Percentiles rank a stretch among this genome's conserved stretches.
These are phyloP conservation scores for Ectobius pallidus DNA, from an alignment of 2,888 invertebrate genomes.

Conservation along the genomic window DNA sequence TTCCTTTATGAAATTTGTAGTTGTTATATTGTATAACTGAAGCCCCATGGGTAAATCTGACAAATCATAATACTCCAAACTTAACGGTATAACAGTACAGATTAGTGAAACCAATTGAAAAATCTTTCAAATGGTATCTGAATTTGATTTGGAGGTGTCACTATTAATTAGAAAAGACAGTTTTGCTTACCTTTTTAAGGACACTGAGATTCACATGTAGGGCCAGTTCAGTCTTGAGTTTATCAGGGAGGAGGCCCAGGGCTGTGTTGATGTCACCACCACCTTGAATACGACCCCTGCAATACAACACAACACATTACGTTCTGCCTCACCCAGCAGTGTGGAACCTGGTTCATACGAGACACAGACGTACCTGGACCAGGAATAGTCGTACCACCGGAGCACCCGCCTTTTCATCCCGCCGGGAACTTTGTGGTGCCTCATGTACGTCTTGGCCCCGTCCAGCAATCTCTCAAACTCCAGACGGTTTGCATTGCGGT, in stretches of 20 bases:
- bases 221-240: slow-evolving; percentile 95
- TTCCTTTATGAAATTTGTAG: no score
- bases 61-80: no score
- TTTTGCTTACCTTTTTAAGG: slow-evolving; percentile 85
- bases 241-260: slow-evolving; percentile 90
- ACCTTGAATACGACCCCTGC: slow-evolving; percentile 89
- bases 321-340: no score
- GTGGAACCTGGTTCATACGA: no score
- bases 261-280: slow-evolving; percentile 96
- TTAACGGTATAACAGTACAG: no score
- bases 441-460: slow-evolving; percentile 96
- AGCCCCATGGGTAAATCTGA: no score
- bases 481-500: slow-evolving; percentile 92
- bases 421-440: slow-evolving; percentile 95
- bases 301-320: slow-evolving; percentile 3
- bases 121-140: no score
- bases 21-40: no score
- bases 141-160: no score
- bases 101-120: no score
- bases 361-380: slow-evolving; percentile 80
- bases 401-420: slow-evolving; percentile 96
- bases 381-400: slow-evolving; percentile 97
- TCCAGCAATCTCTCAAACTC: slow-evolving; percentile 94
- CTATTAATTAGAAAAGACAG: no score
- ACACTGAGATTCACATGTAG: slow-evolving; percentile 95